phyloP scores from a whole-genome alignment of 2,113 vertebrate genomes.

The Genyomyrus donnyi region DNA sequence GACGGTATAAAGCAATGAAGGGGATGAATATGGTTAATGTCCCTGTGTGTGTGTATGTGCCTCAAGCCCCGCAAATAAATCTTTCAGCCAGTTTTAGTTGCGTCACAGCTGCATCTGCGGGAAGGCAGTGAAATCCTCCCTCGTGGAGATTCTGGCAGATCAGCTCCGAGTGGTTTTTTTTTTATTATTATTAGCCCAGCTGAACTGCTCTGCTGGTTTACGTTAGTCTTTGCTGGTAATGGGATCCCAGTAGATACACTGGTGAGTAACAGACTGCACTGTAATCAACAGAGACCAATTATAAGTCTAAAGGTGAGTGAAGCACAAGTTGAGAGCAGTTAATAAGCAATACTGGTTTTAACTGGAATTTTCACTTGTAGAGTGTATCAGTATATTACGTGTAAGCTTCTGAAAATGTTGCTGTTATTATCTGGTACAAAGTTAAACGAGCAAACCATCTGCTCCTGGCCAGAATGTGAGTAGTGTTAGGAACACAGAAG shows the following conservation, averaged over 20 bases:
- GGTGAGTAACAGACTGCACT: neutral
- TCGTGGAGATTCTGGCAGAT: neutral
- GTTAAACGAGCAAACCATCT: neutral
- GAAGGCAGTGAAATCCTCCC: neutral
- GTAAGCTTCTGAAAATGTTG: neutral
- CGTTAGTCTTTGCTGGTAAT: conserved; percentile 1
- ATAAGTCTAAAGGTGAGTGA: neutral
- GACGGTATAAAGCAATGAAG: neutral
- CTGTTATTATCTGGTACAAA: neutral
- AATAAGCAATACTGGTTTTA: neutral
- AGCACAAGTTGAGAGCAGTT: neutral
- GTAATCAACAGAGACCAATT: conserved; percentile 12
- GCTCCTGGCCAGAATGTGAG: neutral
- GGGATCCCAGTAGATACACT: conserved; percentile 1
- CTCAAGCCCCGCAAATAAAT: neutral
- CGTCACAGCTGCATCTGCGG: neutral
- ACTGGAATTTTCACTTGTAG: neutral
- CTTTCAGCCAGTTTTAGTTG: neutral
- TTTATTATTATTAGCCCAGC: neutral
- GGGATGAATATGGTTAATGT: neutral
- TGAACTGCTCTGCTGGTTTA: neutral
- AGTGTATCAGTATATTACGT: neutral
- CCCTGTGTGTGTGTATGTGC: neutral
- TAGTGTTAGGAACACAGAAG: neutral
- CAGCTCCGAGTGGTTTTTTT: neutral